Evolutionary conservation across 1,140 invertebrate genomes (phyloP).

Genomic region (Aphis gossypii): DNA sequence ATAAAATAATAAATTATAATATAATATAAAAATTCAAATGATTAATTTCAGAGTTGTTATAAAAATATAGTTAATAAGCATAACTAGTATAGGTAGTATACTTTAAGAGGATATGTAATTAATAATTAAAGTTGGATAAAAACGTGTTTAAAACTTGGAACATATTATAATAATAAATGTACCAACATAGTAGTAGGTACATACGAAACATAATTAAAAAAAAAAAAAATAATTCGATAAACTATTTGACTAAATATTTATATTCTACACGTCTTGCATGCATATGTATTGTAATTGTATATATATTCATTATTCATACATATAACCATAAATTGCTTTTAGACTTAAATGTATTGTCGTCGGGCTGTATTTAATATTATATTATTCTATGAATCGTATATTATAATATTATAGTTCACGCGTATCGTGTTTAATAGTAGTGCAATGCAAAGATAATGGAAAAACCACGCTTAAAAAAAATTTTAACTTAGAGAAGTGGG

Average conservation of each 20-base stretch:
- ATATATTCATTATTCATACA: background rate
- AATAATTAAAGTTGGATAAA: background rate
- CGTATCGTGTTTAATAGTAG: background rate
- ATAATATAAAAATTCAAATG: background rate
- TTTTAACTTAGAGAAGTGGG: background rate
- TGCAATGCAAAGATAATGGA: background rate
- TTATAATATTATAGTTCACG: constrained; percentile 1
- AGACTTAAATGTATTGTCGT: background rate
- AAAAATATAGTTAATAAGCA: background rate
- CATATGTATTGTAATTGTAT: background rate
- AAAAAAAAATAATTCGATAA: background rate
- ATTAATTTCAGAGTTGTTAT: background rate
- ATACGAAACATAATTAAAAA: background rate
- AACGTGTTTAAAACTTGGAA: too few species aligned
- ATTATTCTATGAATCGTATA: constrained; percentile 8
- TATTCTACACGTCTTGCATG: background rate
- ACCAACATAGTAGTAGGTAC: background rate
- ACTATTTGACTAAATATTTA: background rate
- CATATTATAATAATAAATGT: background rate
- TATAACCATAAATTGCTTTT: background rate
- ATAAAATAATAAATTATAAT: background rate
- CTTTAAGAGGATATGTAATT: background rate
- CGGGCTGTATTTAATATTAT: background rate
- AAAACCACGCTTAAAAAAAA: background rate
- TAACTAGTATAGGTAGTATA: background rate